phyloP scores from a whole-genome alignment of 2,888 invertebrate species.

The Lissonota sp. region DNA sequence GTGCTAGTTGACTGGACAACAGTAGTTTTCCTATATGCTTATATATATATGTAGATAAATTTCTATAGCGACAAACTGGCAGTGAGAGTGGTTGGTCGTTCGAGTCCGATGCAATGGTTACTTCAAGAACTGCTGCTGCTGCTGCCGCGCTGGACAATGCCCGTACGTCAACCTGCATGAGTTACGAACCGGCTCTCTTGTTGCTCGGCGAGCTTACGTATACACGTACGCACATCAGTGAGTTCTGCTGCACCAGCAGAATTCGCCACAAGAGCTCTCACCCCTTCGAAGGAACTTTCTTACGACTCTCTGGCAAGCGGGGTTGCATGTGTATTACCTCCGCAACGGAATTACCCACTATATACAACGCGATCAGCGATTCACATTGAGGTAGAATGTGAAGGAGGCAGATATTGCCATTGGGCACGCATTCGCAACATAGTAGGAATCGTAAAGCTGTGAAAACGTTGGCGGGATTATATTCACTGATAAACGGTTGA shows the following conservation, averaged over 20 bases:
- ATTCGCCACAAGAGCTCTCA: constrained; percentile 12
- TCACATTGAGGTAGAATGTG: not conserved
- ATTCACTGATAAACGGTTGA: constrained; percentile 23
- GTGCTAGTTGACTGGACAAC: constrained; percentile 52
- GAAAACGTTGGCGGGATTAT: constrained; percentile 24
- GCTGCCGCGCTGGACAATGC: constrained; percentile 74
- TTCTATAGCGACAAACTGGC: constrained; percentile 38
- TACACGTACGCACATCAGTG: not conserved
- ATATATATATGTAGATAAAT: not conserved
- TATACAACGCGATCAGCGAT: constrained; percentile 25
- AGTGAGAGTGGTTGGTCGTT: constrained; percentile 46
- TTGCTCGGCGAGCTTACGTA: constrained; percentile 39
- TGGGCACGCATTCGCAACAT: constrained; percentile 46
- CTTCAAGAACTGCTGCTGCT: constrained; percentile 67
- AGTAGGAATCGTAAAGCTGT: constrained; percentile 33
- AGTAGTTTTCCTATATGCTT: constrained; percentile 20
- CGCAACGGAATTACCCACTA: constrained; percentile 31
- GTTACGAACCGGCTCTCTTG: constrained; percentile 73
- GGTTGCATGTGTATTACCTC: constrained; percentile 48
- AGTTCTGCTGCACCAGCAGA: constrained; percentile 39
- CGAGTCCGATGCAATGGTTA: constrained; percentile 59
- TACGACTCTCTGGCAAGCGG: constrained; percentile 26
- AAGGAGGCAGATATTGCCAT: constrained; percentile 40
- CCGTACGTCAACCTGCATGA: constrained; percentile 76
- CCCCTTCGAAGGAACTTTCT: constrained; percentile 43